These are phyloP conservation scores for Mesembrinibis cayennensis DNA, from an alignment of 2,113 vertebrate species.

Conservation along the genomic window DNA sequence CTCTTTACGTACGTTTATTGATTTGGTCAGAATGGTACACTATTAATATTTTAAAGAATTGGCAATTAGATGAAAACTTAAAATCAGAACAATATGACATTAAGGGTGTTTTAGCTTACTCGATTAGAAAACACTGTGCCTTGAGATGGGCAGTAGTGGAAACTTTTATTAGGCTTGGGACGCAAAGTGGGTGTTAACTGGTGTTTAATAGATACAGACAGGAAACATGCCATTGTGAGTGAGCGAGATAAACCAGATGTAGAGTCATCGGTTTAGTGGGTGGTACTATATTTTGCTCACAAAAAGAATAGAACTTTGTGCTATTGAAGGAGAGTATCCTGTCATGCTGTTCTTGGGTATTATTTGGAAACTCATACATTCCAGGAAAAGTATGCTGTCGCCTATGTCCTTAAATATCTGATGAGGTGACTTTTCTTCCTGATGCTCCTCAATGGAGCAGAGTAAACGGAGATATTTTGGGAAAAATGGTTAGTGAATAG, in stretches of 20 bases:
- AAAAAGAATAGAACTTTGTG: slow-evolving; percentile 51
- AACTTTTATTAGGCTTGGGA: not conserved
- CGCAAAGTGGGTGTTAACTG: slow-evolving; percentile 29
- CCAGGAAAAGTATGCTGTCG: slow-evolving; percentile 6
- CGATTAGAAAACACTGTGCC: not conserved
- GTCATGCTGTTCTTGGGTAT: not conserved
- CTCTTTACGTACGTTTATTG: not conserved
- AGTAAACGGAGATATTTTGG: not conserved
- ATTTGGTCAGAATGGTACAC: not conserved
- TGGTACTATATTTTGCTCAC: slow-evolving; percentile 49
- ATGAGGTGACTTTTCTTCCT: slow-evolving; percentile 3
- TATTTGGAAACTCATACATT: not conserved
- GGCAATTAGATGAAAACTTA: not conserved
- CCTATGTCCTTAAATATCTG: slow-evolving; percentile 4
- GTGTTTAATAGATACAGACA: slow-evolving; percentile 12
- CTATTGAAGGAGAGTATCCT: slow-evolving; percentile 55
- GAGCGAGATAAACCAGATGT: slow-evolving; percentile 46
- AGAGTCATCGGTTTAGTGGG: slow-evolving; percentile 37
- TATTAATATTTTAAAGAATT: not conserved
- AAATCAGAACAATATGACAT: not conserved
- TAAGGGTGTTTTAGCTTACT: not conserved
- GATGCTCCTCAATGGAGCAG: not conserved
- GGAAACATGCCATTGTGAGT: slow-evolving; percentile 40
- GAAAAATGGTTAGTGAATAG: not conserved
- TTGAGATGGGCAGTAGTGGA: not conserved